phyloP scores from a whole-genome alignment of 2,797 vertebrate genomes.

The Leptoclinus maculatus region DNA sequence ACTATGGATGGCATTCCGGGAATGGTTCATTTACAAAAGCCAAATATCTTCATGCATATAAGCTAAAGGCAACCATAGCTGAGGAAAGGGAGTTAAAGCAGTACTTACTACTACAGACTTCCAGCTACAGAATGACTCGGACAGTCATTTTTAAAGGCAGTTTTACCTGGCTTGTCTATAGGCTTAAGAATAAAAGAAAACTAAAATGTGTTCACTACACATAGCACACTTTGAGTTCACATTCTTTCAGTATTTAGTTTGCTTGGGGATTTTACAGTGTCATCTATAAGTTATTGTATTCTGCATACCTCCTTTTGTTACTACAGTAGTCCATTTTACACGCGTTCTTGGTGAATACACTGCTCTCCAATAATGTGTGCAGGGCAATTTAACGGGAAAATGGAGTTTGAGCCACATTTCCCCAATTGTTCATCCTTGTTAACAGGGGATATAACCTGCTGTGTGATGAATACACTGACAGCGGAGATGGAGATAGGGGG shows the following conservation, averaged over 20 bases:
- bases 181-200: slow-evolving; percentile 1
- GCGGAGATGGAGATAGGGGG: slow-evolving; percentile 52
- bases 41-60: not conserved
- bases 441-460: slow-evolving; percentile 46
- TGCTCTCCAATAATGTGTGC: slow-evolving; percentile 12
- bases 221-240: slow-evolving; percentile 12
- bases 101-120: not conserved
- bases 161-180: not conserved
- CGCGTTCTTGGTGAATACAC: not conserved
- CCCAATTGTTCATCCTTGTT: slow-evolving; percentile 39
- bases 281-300: not conserved
- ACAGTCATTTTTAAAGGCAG: not conserved
- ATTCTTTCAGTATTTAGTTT: not conserved
- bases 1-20: not conserved
- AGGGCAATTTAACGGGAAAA: slow-evolving; percentile 32
- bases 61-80: not conserved
- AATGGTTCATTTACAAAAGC: not conserved
- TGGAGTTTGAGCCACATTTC: slow-evolving; percentile 29
- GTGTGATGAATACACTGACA: slow-evolving; percentile 70
- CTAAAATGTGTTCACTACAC: not conserved
- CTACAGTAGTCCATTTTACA: not conserved
- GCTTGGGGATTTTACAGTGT: not conserved
- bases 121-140: not conserved
- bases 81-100: not conserved
- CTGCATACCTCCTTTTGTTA: not conserved